These are phyloP conservation scores for Mustela lutreola DNA, from an alignment of 2,113 vertebrate species.

Conservation along the genomic window DNA sequence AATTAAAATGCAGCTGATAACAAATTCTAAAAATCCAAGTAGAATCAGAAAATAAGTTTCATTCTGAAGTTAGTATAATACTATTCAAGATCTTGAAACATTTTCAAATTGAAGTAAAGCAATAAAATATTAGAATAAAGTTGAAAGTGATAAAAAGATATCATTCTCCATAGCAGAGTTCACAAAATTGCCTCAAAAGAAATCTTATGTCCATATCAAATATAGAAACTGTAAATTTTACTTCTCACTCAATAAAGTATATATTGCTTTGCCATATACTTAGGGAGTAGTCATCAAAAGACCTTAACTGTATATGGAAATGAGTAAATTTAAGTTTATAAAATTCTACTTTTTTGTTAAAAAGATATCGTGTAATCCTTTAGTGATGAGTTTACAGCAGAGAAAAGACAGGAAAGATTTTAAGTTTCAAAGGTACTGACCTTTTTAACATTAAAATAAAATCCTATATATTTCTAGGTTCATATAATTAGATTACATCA, in stretches of 20 bases:
- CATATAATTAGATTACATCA: conserved; percentile 88
- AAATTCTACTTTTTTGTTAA: conserved; percentile 81
- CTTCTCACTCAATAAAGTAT: conserved; percentile 86
- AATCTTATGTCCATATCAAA: conserved; percentile 85
- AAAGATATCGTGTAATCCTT: conserved; percentile 86
- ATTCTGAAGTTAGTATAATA: conserved; percentile 68
- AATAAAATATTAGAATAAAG: conserved; percentile 69
- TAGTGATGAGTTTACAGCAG: conserved; percentile 78
- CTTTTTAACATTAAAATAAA: conserved; percentile 91
- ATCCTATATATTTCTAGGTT: conserved; percentile 87
- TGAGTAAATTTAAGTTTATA: conserved; percentile 88
- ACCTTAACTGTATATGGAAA: conserved; percentile 85
- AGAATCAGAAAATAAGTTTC: conserved; percentile 70
- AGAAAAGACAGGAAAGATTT: conserved; percentile 85
- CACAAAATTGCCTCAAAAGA: conserved; percentile 82
- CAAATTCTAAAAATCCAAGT: conserved; percentile 76
- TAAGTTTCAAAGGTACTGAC: conserved; percentile 86
- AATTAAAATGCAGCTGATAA: conserved; percentile 57
- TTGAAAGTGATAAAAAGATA: conserved; percentile 83
- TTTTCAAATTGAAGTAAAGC: conserved; percentile 78
- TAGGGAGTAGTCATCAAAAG: conserved; percentile 84
- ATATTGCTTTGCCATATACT: conserved; percentile 85
- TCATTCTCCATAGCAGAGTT: conserved; percentile 82
- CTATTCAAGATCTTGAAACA: conserved; percentile 62
- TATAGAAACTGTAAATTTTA: conserved; percentile 85